A percentile compares a stretch with the other conserved stretches of the same genome.
phyloP scores from a whole-genome alignment of 2,797 vertebrate genomes.

The Schizothorax lantsangensis region DNA sequence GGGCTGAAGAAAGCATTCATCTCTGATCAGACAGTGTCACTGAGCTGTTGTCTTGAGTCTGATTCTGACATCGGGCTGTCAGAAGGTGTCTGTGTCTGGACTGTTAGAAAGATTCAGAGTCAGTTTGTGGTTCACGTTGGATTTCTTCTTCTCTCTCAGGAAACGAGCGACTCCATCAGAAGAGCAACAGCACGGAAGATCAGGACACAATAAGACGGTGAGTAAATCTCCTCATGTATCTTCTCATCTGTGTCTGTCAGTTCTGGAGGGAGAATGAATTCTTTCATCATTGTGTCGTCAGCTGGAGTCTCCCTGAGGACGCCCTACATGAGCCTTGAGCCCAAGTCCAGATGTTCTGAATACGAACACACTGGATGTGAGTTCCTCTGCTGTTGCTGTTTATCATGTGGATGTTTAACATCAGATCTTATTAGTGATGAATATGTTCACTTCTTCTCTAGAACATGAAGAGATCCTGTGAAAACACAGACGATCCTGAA shows the following conservation, averaged over 20 bases:
- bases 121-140: constrained; percentile 1
- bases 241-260: neutral
- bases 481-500: neutral
- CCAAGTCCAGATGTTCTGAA: constrained; percentile 14
- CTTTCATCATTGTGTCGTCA: neutral
- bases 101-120: neutral
- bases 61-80: neutral
- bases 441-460: constrained; percentile 5
- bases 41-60: neutral
- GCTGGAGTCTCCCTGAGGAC: constrained; percentile 1
- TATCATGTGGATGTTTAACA: neutral
- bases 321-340: constrained; percentile 25
- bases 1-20: neutral
- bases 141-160: constrained; percentile 12
- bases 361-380: constrained; percentile 41
- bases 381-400: constrained; percentile 3
- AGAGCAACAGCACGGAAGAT: neutral
- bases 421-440: too few relatives aligned
- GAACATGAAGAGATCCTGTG: neutral
- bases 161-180: neutral
- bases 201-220: neutral
- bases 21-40: neutral
- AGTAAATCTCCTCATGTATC: neutral
- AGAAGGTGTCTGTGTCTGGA: constrained; percentile 11
- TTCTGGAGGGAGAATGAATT: neutral